Evolutionary conservation across 2,797 vertebrate species (phyloP).

Genomic region (Esox lucius): DNA sequence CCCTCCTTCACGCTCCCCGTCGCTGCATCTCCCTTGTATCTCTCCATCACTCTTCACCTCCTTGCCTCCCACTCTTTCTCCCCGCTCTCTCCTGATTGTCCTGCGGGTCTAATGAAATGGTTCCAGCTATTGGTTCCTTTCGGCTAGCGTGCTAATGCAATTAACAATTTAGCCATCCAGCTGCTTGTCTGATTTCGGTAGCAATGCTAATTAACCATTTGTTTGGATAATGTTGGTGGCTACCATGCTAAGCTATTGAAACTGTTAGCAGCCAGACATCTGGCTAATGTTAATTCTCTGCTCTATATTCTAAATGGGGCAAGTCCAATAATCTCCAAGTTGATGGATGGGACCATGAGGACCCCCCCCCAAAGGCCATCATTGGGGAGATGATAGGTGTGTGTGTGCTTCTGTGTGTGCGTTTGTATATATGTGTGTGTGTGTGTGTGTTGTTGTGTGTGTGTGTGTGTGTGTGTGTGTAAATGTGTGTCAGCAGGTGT

Average conservation of each 20-base stretch:
- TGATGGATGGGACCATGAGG: conserved; percentile 63
- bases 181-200: background rate
- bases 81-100: conserved; percentile 11
- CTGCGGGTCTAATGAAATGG: conserved; percentile 8
- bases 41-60: conserved; percentile 22
- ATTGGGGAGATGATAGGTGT: conserved; percentile 27
- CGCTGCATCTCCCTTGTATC: conserved; percentile 5
- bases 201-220: conserved; percentile 21
- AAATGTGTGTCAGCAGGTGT: conserved; percentile 63
- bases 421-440: conserved; percentile 47
- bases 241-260: conserved; percentile 52
- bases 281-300: conserved; percentile 52
- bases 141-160: background rate
- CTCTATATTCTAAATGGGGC: conserved; percentile 50
- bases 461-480: conserved; percentile 38
- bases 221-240: conserved; percentile 13
- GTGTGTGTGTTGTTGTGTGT: conserved; percentile 26
- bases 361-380: conserved; percentile 41
- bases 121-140: background rate
- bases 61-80: background rate
- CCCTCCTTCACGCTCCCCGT: background rate
- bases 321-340: conserved; percentile 55
- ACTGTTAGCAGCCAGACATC: conserved; percentile 39
- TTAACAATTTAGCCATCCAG: background rate
- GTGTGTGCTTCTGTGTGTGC: conserved; percentile 21